A percentile compares a stretch with the other conserved stretches of the same genome.
Conservation (phyloP, 1,140 invertebrate genomes). For the Mya arenaria region DNA sequence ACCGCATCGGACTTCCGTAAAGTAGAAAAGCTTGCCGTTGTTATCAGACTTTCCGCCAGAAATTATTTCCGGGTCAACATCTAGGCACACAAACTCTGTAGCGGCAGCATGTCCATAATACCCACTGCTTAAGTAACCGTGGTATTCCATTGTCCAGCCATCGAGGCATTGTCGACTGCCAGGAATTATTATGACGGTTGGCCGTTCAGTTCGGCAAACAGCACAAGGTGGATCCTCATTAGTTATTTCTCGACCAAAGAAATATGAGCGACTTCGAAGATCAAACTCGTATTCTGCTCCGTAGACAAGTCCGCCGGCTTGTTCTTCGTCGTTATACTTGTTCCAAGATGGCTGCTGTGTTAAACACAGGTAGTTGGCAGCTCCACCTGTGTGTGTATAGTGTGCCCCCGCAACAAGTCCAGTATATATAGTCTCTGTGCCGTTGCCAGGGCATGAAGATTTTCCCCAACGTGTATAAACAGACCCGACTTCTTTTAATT, state of each 20-base stretch:
- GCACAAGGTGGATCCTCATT: too few species aligned
- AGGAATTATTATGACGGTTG: constrained; percentile 7
- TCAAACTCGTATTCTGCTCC: neutral
- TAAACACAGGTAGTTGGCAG: neutral
- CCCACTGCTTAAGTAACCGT: constrained; percentile 18
- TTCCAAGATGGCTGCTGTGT: neutral
- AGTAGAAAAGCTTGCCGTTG: constrained; percentile 9
- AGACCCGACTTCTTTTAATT: too few species aligned
- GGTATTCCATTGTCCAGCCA: constrained; percentile 37
- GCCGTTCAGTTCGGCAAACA: too few species aligned
- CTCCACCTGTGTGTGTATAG: neutral
- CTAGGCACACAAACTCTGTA: constrained; percentile 7
- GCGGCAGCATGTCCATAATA: neutral
- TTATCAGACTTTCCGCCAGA: neutral
- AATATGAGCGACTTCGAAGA: too few species aligned
- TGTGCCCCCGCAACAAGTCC: neutral
- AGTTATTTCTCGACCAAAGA: too few species aligned
- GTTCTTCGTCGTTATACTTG: neutral
- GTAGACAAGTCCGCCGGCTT: neutral
- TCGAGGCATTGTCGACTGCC: constrained; percentile 7
- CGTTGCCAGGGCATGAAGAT: too few species aligned
- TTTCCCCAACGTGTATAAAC: too few species aligned
- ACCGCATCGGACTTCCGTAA: constrained; percentile 13
- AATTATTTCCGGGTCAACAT: neutral
- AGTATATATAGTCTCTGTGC: too few species aligned